Evolutionary conservation across 2,113 vertebrate species (phyloP).

Genomic region (Agelaius tricolor): DNA sequence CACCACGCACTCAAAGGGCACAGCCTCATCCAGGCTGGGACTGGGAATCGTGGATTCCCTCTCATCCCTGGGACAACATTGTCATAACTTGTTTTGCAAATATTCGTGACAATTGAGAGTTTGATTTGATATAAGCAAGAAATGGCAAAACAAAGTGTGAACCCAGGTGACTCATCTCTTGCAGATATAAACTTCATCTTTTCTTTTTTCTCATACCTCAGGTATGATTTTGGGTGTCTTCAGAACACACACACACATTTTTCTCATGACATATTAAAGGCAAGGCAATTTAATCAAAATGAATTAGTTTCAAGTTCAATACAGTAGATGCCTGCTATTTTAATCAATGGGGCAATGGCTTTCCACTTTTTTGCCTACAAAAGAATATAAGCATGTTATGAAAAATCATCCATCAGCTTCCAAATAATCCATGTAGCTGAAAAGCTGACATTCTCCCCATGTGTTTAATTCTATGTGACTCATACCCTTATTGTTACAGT

Average conservation of each 20-base stretch:
- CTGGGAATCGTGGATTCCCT: accelerated
- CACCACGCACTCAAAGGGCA: background rate
- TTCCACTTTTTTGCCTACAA: background rate
- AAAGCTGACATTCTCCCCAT: conserved; percentile 15
- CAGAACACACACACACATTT: background rate
- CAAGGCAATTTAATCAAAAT: background rate
- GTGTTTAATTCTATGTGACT: conserved; percentile 49
- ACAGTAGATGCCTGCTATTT: background rate
- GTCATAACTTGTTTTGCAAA: background rate
- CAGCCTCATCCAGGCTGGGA: background rate
- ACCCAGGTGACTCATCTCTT: background rate
- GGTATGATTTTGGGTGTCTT: background rate
- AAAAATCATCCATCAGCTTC: conserved; percentile 56
- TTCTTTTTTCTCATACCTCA: background rate
- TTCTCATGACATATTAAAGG: background rate
- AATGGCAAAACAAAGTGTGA: background rate
- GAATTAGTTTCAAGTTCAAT: background rate
- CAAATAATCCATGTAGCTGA: background rate
- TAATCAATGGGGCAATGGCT: background rate
- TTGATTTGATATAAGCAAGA: background rate
- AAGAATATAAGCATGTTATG: background rate
- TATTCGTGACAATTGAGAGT: background rate
- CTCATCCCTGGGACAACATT: background rate
- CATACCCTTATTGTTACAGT: conserved; percentile 16
- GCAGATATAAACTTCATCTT: background rate